Base-by-base conservation (phyloP, 2,797 vertebrate genomes). In the Sciurus vulgaris region DNA sequence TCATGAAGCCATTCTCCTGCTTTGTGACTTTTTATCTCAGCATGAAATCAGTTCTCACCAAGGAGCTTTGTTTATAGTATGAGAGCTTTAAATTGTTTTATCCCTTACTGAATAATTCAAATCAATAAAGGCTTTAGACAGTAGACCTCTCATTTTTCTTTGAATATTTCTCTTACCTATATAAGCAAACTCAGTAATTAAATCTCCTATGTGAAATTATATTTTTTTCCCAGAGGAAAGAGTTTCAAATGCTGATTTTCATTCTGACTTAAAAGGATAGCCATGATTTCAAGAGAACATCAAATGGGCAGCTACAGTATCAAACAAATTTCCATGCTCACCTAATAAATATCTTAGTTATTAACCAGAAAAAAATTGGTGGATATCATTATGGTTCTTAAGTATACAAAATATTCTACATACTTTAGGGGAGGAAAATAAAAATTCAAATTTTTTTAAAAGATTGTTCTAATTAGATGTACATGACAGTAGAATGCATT, bases 1-100 rank as follows among this genome's bases (percentile, higher is more conserved):
- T 95, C 96, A 96, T 76, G 97, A 97, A 87, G 84, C 89, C 86
- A 15, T 91, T 97, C 89, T 96, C 78, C 93, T 83, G 26, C 81
- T 94, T 89, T 95, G 90, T 56, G 92, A 89, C 70, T 89, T 94
- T 94, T 96, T 54, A 83, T 94, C 85, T 93, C 93, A 84, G 92
- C 94, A 61, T 70, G 85, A 96, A 94, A 51, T 95, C 85, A 67
- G 84, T 76, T 93, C 76, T 97, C 63, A 93, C 97, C 95, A 93
- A 96, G 59, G 77, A 92, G 22, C 12, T 97, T 93, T 94, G 74
- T 89, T 96, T 83, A 86, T 72, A 86, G 73, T 65, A 78, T 88
- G 33, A 89, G 86, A 86, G 26, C 47, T 81, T 95, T 83, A 86
- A 81, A 33, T 1, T 26, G 65, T 90, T 93, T 30, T n/a, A 49